phyloP scores from a whole-genome alignment of 2,888 invertebrate genomes.

The Catocala fraxini region DNA sequence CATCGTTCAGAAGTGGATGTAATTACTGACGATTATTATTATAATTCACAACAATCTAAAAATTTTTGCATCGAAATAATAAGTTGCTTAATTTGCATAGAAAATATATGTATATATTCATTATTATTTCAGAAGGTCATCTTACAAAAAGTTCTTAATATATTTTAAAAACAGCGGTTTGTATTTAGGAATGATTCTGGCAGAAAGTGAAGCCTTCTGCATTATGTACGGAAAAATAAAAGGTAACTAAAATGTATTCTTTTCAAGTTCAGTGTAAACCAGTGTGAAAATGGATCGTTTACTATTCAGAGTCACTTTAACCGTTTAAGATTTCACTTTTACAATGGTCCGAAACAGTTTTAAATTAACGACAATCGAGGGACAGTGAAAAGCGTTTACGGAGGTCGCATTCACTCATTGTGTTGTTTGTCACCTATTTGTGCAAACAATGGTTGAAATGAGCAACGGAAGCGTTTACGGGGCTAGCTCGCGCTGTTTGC shows the following conservation, averaged over 20 bases:
- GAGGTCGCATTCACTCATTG: slow-evolving; percentile 56
- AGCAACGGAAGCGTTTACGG: slow-evolving; percentile 57
- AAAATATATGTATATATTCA: background rate
- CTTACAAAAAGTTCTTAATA: too few relatives aligned
- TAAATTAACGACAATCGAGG: slow-evolving; percentile 67
- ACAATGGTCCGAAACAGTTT: slow-evolving; percentile 65
- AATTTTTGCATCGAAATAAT: background rate
- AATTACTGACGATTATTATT: background rate
- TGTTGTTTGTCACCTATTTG: slow-evolving; percentile 68
- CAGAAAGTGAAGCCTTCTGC: slow-evolving; percentile 14
- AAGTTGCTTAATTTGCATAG: background rate
- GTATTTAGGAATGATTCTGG: background rate
- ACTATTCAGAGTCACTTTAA: slow-evolving; percentile 50
- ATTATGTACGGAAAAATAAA: slow-evolving; percentile 22
- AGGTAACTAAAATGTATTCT: slow-evolving; percentile 33
- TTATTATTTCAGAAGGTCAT: slow-evolving; percentile 10
- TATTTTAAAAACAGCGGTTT: background rate
- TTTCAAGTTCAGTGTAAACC: slow-evolving; percentile 33
- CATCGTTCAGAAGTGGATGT: background rate
- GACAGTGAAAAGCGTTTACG: slow-evolving; percentile 66
- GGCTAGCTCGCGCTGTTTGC: slow-evolving; percentile 55
- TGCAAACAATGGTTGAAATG: slow-evolving; percentile 67
- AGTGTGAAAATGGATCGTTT: slow-evolving; percentile 52
- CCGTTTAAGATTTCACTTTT: slow-evolving; percentile 73
- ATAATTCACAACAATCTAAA: background rate